A percentile compares a stretch with the other conserved stretches of the same genome.
These are phyloP conservation scores for Cephalotes varians DNA, from an alignment of 2,888 invertebrate species.

Conservation along the genomic window DNA sequence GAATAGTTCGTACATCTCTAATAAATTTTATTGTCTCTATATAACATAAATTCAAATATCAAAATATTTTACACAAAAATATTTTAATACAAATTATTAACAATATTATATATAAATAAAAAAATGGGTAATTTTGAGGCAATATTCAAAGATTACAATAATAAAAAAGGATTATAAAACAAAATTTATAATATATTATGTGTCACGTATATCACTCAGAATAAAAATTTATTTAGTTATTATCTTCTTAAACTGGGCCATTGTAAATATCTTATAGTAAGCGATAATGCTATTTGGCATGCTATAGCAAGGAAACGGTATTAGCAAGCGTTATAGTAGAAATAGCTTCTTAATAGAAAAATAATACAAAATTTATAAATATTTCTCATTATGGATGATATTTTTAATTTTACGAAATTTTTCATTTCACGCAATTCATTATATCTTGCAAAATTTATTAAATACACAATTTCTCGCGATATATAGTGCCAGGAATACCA, in stretches of 20 bases:
- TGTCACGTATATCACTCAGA: background rate
- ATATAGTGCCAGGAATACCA: conserved; percentile 84
- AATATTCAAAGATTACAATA: background rate
- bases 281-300: conserved; percentile 17
- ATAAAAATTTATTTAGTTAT: background rate
- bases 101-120: background rate
- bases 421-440: background rate
- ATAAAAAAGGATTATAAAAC: no score
- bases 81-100: no score
- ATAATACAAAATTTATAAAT: conserved; percentile 14
- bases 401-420: background rate
- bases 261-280: background rate
- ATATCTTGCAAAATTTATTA: background rate
- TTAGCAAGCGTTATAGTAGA: background rate
- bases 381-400: background rate
- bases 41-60: background rate
- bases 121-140: background rate
- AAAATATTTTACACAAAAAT: background rate
- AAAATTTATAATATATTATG: background rate
- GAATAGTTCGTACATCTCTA: no score
- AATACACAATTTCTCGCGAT: conserved; percentile 29
- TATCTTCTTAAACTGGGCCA: background rate
- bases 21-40: no score
- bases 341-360: conserved; percentile 22
- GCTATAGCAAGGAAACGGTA: no score